Base-by-base conservation (phyloP, 2,888 invertebrate genomes). In the Zygothrica quintamaculata region DNA sequence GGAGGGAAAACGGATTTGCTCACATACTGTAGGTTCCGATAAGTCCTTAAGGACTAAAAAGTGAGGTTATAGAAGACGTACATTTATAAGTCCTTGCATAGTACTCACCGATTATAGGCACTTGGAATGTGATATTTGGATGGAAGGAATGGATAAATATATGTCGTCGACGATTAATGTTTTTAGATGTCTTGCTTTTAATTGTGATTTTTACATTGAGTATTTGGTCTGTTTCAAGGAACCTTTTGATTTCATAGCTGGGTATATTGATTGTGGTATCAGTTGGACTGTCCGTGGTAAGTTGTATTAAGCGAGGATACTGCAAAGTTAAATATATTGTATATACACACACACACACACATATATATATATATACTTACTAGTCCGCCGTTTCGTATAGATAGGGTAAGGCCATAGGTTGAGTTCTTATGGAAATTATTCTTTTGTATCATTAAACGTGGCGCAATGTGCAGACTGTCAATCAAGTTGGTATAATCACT, bases 111-210 rank as follows among this genome's bases (percentile, higher is more conserved):
- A 89, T 74, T 7, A 89, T 88, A n/a, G 89, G 89, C 37, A 89
- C 75, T 65, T 88, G 67, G 15, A 87, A 84, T 7, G 64, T 80
- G 8, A 88, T 81, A 43, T 84, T 88, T 1, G 89, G 89, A 67
- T 89, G 89, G 37, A 74, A 78, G 2, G 77, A 73, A 16, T 80
- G 68, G 7, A 89, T 62, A 7, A 60, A 78, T 18, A 89, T 61
- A 50, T 80, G 70, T 3, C 89, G 88, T 1, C 75, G 66, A 1
- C 87, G 72, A 57, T 84, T 81, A 0, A 87, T 82, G 1, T 74
- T 40, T 0, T 31, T 33, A 2, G 48, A 37, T 0, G 52, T 44
- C 0, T 2, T 25, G 6, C 85, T 66, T 5, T 56, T 34, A 33
- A 89, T 77, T 11, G 33, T 37, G 18, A 89, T 60, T 16, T 64